Evolutionary conservation across 2,113 vertebrate species (phyloP).

Genomic region (Cebidichthys violaceus): DNA sequence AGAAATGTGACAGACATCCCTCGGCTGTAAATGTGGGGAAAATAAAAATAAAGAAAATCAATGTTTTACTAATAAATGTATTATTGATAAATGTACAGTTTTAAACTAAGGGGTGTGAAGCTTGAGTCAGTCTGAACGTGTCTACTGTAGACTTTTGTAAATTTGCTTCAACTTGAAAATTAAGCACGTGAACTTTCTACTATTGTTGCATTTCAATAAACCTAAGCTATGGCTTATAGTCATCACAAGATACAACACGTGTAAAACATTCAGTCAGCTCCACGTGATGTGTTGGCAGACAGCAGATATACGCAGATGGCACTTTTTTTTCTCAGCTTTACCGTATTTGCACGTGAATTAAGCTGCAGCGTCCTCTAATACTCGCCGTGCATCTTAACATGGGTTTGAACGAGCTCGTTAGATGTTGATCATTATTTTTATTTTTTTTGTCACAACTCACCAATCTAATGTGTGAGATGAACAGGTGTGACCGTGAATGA

Average conservation of each 20-base stretch:
- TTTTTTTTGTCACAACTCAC: neutral
- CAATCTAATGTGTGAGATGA: neutral
- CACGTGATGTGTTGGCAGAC: neutral
- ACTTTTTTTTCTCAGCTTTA: neutral
- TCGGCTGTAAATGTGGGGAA: neutral
- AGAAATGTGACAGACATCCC: neutral
- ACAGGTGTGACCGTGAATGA: neutral
- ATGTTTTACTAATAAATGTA: neutral
- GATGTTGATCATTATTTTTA: neutral
- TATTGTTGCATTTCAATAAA: neutral
- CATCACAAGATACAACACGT: neutral
- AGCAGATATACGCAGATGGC: neutral
- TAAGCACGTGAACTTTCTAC: neutral
- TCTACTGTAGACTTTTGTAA: neutral
- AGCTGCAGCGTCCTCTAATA: slow-evolving; percentile 6
- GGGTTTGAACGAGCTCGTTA: neutral
- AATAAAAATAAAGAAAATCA: neutral
- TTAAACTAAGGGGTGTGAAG: neutral
- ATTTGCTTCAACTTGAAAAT: neutral
- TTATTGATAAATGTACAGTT: neutral
- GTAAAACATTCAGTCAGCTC: slow-evolving; percentile 4
- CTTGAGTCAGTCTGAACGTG: neutral
- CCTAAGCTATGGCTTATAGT: neutral
- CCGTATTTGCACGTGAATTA: neutral
- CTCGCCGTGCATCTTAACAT: neutral